Base-by-base conservation (phyloP, 2,113 vertebrate species). In the Nothobranchius furzeri region DNA sequence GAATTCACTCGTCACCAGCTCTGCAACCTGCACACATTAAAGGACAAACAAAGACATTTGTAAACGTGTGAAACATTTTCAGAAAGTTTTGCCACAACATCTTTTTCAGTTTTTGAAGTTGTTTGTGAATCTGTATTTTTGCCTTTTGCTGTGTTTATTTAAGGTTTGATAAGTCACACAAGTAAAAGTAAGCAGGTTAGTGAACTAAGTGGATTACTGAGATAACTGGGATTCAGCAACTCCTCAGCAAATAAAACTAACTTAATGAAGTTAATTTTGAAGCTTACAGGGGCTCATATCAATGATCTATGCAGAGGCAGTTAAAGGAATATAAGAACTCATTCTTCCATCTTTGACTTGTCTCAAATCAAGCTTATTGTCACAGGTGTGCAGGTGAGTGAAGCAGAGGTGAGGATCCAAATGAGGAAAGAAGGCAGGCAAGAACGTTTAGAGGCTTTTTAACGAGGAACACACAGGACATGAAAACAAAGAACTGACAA, bases 1-100 rank as follows among this genome's bases (percentile, higher is more conserved):
- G 92, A 99, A 99, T 83, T 99, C 98, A 53, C 95, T 99, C 20
- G 98, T 99, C 83, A 99, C 98, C 92, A 99, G 91, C 90, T 99
- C 96, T 70, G 98, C 98, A 82, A 98, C 98, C 97, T 99, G 89
- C 79, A 92, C 14, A 67, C 42, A 82, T 56, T 24, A 15, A 58
- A 13, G 46, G 15, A 47, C 20, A 20, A 20, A 20, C 20, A 20
- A 20, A 20, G 20, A 20, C 20, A 20, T 20, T 20, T 20, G 20
- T 20, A 20, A 20, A 20, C 20, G 20, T 20, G 20, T 20, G 20
- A 20, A 20, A 20, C 20, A 20, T 20, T 20, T 20, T 20, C 20
- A 20, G 20, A 20, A 20, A 20, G 20, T 20, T 20, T 20, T 20
- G 20, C 1, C 20, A 20, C 20, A 20, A 20, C 20, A 20, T 20